phyloP scores from a whole-genome alignment of 2,113 vertebrate species.

The Corynorhinus townsendii region DNA sequence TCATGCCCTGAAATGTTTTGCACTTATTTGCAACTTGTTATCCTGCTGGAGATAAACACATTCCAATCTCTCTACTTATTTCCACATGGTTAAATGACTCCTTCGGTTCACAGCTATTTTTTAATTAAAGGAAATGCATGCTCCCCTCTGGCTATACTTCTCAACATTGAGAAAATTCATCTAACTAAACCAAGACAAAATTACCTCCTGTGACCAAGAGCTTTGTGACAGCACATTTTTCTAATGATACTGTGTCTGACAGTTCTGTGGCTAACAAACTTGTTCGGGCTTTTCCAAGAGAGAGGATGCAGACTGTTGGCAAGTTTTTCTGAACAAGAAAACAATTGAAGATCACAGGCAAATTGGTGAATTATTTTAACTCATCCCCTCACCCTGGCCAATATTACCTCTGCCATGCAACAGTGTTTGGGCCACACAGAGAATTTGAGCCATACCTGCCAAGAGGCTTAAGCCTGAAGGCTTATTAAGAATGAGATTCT shows the following conservation, averaged over 20 bases:
- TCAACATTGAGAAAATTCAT: neutral
- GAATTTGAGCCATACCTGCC: neutral
- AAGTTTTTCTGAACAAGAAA: neutral
- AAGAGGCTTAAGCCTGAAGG: neutral
- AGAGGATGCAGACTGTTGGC: neutral
- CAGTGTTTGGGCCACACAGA: neutral
- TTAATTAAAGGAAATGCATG: constrained; percentile 38
- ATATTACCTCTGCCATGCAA: neutral
- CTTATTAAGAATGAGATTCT: neutral
- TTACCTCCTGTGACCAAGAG: neutral
- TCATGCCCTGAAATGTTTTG: neutral
- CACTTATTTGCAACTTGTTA: neutral
- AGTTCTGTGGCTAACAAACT: neutral
- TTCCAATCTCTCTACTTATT: constrained; percentile 20
- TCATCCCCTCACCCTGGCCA: accelerated
- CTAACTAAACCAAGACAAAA: neutral
- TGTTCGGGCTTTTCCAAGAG: neutral
- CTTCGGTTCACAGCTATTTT: constrained; percentile 38
- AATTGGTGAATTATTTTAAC: neutral
- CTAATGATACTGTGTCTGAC: neutral
- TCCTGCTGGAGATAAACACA: neutral
- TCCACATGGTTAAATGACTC: constrained; percentile 12
- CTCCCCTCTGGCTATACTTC: neutral
- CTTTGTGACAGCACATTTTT: neutral
- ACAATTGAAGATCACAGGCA: neutral